Conservation (phyloP, 1,140 invertebrate species). For the Drosophila nigrodunni region DNA sequence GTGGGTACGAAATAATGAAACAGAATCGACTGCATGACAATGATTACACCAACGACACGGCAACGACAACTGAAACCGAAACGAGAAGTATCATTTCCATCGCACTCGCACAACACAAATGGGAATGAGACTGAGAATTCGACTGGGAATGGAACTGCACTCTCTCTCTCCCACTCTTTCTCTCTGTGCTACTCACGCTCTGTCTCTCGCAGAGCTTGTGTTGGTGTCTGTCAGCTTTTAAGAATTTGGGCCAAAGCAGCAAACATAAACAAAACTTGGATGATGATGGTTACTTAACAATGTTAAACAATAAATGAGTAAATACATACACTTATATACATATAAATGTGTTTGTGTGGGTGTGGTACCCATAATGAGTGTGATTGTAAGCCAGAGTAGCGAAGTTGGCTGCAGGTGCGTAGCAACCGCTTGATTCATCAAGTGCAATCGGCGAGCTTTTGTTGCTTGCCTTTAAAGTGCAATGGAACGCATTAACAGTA, state of each 20-base stretch:
- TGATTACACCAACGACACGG: constrained; percentile 54
- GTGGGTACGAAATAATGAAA: constrained; percentile 79
- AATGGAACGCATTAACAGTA: background rate
- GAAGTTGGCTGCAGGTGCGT: constrained; percentile 50
- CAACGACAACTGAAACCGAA: constrained; percentile 50
- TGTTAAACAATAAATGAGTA: constrained; percentile 66
- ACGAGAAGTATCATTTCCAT: constrained; percentile 52
- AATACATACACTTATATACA: constrained; percentile 13
- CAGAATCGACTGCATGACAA: constrained; percentile 77
- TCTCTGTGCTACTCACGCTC: background rate
- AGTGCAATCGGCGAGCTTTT: constrained; percentile 9
- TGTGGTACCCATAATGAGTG: constrained; percentile 46
- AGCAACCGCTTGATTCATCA: constrained; percentile 46
- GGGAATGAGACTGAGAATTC: constrained; percentile 46
- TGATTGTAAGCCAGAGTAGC: constrained; percentile 7
- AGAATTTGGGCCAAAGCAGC: constrained; percentile 78
- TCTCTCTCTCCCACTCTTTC: background rate
- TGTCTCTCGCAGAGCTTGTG: background rate
- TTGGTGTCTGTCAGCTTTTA: constrained; percentile 58
- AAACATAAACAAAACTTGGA: constrained; percentile 70
- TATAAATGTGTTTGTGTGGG: constrained; percentile 28
- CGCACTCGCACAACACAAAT: constrained; percentile 49
- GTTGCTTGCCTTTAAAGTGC: background rate
- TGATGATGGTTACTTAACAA: constrained; percentile 78
- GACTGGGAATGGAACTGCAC: constrained; percentile 10